Percentiles rank a stretch among this genome's conserved stretches.
phyloP scores from a whole-genome alignment of 92 coral and sea anemone genomes.

The Epizoanthus illoricatus region DNA sequence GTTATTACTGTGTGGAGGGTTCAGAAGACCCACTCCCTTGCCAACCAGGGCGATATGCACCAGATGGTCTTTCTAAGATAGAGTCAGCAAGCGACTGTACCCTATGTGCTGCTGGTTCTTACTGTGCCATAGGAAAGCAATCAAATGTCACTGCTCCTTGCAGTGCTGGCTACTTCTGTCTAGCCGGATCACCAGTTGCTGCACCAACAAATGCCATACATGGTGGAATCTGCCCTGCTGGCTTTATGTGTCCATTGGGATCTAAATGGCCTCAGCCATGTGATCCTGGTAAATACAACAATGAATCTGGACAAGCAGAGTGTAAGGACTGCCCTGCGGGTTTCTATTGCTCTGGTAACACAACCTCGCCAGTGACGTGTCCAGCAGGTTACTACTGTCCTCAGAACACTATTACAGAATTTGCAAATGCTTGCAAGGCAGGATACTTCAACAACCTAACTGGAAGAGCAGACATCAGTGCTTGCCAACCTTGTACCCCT shows the following conservation, averaged over 20 bases:
- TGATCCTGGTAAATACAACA: constrained; percentile 77
- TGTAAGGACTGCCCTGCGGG: constrained; percentile 86
- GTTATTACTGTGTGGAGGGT: constrained; percentile 77
- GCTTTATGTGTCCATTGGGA: constrained; percentile 74
- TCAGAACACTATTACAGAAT: constrained; percentile 54
- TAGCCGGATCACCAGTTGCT: constrained; percentile 75
- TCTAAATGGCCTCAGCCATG: constrained; percentile 83
- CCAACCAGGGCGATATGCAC: constrained; percentile 84
- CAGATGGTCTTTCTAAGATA: constrained; percentile 57
- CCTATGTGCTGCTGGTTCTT: constrained; percentile 77
- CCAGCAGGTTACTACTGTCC: constrained; percentile 94
- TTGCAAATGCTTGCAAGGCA: constrained; percentile 70
- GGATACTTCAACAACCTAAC: constrained; percentile 93
- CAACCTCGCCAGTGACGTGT: constrained; percentile 77
- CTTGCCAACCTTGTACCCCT: constrained; percentile 87
- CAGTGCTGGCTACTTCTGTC: constrained; percentile 83
- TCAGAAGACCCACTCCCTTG: constrained; percentile 67
- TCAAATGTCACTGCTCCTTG: constrained; percentile 61
- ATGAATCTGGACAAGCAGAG: constrained; percentile 71
- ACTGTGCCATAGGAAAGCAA: constrained; percentile 82
- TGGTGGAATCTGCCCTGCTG: constrained; percentile 91
- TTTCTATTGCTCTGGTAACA: constrained; percentile 87
- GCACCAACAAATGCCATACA: constrained; percentile 65
- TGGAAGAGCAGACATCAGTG: constrained; percentile 65
- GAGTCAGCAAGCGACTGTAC: constrained; percentile 69